Evolutionary conservation across 2,797 vertebrate genomes (phyloP).

Genomic region (Brachyalestes nurse): DNA sequence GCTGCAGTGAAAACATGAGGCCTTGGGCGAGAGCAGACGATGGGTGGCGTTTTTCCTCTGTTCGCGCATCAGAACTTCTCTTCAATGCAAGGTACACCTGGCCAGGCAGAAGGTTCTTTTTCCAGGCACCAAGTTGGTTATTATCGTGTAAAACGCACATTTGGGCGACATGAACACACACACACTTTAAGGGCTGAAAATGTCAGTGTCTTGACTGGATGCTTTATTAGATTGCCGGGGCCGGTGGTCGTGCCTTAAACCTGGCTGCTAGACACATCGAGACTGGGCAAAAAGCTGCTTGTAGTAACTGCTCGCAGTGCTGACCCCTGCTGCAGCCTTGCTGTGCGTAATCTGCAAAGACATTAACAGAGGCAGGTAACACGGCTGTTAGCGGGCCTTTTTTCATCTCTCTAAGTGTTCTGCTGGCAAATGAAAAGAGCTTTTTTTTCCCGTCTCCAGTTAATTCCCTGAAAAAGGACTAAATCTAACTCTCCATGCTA

Average conservation of each 20-base stretch:
- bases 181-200: constrained; percentile 49
- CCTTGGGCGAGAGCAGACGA: constrained; percentile 59
- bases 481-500: constrained; percentile 64
- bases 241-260: constrained; percentile 55
- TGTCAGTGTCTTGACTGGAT: constrained; percentile 56
- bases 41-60: constrained; percentile 54
- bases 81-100: background rate
- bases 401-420: constrained; percentile 70
- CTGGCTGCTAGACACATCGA: constrained; percentile 67
- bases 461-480: constrained; percentile 63
- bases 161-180: constrained; percentile 62
- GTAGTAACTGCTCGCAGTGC: constrained; percentile 65
- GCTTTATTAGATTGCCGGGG: constrained; percentile 66
- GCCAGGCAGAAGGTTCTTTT: constrained; percentile 9
- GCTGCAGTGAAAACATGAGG: constrained; percentile 62
- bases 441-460: constrained; percentile 20
- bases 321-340: constrained; percentile 64
- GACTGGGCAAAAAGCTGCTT: constrained; percentile 59
- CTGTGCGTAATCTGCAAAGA: constrained; percentile 70
- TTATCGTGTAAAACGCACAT: constrained; percentile 50
- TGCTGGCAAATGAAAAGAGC: constrained; percentile 65
- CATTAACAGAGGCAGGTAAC: constrained; percentile 66
- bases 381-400: constrained; percentile 57
- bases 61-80: constrained; percentile 36
- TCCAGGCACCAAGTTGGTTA: constrained; percentile 36